Base-by-base conservation (phyloP, 2,888 invertebrate genomes). In the Cheilosia soror region DNA sequence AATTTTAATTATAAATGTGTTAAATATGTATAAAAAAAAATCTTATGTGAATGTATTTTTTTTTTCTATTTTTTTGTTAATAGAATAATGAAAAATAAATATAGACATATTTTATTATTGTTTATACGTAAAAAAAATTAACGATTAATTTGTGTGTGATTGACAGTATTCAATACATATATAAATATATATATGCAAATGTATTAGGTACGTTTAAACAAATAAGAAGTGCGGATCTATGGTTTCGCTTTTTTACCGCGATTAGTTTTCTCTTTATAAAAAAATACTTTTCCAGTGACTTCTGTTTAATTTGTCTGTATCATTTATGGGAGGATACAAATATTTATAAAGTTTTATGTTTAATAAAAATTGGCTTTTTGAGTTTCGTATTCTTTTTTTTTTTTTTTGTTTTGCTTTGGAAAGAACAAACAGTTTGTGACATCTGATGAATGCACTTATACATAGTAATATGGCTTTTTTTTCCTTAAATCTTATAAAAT, bases 361-460 rank as follows among this genome's bases (percentile, higher is more conserved):
- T 66, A 83, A 83, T 86, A 83, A 80, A 82, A 82, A 65, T 86
- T 85, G 84, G 79, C 79, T 79, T 84, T 20, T 76, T 71, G 75
- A 83, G 65, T 77, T 86, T 62, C 72, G 47, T 42, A 7, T 66
- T 78, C 53, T 65, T 49, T 55, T 72, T 53, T 71, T 66, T 78
- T 44, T 65, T 49, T 55, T 72, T 53, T 71, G 66, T 60, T 60
- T 47, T 49, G 75, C 47, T 71, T 77, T 81, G 71, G 75, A 81
- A 77, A 81, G 76, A 81, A 80, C 81, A 81, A 72, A 78, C 68
- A 68, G n/a, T 78, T 87, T 84, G 76, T 77, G 76, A 81, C 76
- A 77, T 66, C 81, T 81, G 60, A 72, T 81, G 68, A 85, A 75
- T 72, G 47, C 37, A 11, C 81, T 85, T 85, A 85, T 55, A 85